These are phyloP conservation scores for Apolygus lucorum DNA, from an alignment of 1,140 invertebrate genomes.

Conservation along the genomic window DNA sequence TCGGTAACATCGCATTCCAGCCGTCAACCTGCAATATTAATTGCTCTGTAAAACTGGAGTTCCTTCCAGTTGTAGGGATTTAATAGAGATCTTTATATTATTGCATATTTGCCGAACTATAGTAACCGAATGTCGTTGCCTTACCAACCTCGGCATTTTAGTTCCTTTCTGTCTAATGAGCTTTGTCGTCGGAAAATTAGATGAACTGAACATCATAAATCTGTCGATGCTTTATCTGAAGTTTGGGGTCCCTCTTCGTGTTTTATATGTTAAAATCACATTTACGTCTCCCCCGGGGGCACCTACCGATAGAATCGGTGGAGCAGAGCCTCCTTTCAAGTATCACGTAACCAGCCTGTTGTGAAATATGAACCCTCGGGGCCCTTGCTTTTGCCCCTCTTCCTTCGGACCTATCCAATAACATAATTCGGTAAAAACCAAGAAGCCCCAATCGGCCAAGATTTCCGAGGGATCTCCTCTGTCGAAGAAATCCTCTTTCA, in stretches of 20 bases:
- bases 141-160: too few species aligned
- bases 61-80: too few species aligned
- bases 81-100: too few species aligned
- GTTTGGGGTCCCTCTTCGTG: neutral
- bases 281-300: neutral
- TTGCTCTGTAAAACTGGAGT: too few species aligned
- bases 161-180: too few species aligned
- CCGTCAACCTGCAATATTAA: too few species aligned
- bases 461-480: neutral
- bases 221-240: neutral
- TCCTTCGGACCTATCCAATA: slow-evolving; percentile 2
- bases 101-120: too few species aligned
- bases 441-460: slow-evolving; percentile 5
- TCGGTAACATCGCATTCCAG: too few species aligned
- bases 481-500: slow-evolving; percentile 3
- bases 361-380: neutral
- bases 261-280: neutral
- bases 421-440: slow-evolving; percentile 15
- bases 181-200: too few species aligned
- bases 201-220: neutral
- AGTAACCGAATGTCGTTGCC: too few species aligned
- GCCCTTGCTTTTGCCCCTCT: neutral
- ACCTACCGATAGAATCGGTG: neutral
- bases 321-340: neutral
- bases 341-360: slow-evolving; percentile 14